Base-by-base conservation (phyloP, 2,797 vertebrate genomes). In the Coccyzus lansbergi region DNA sequence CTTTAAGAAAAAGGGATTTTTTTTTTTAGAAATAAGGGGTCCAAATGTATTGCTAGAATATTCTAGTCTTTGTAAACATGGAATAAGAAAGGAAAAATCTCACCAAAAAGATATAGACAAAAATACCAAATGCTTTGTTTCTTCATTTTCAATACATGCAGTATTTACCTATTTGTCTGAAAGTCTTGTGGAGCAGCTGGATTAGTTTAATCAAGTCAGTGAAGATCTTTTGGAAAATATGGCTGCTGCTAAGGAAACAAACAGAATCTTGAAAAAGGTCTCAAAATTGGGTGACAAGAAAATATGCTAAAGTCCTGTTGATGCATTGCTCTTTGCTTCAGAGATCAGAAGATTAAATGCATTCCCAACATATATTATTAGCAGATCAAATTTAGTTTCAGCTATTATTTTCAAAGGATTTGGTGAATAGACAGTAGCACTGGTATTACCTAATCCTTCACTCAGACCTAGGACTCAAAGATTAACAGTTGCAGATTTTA, bases 401-500 rank as follows among this genome's bases (percentile, higher is more conserved):
- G 71, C 62, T 94, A 62, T 95, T 88, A 87, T 29, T 93, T 95
- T 94, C 86, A 92, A 93, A 96, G 88, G 82, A 89, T 92, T 91
- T 87, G 75, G 58, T 77, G 91, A 95, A 87, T n/a, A 85, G 83
- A 84, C 48, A 83, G 86, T n/a, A 89, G 53, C 58, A 87, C 88
- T 87, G 93, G 46, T 78, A 48, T 83, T 76, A 94, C 44, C 64
- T 77, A 89, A 92, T 87, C 56, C 75, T 88, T 95, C 78, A 49
- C 53, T 75, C 90, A 91, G 85, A 90, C 28, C 49, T 77, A 70
- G 53, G 83, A 88, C 60, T 94, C 78, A 75, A 82, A 90, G 75
- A 95, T 95, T 94, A 95, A 94, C 60, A 93, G 60, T 76, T 92
- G 60, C 71, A 94, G 82, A 65, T 94, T 87, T 96, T 85, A 77